Conservation (phyloP, 1,140 invertebrate genomes). For the Saccostrea glomerata region DNA sequence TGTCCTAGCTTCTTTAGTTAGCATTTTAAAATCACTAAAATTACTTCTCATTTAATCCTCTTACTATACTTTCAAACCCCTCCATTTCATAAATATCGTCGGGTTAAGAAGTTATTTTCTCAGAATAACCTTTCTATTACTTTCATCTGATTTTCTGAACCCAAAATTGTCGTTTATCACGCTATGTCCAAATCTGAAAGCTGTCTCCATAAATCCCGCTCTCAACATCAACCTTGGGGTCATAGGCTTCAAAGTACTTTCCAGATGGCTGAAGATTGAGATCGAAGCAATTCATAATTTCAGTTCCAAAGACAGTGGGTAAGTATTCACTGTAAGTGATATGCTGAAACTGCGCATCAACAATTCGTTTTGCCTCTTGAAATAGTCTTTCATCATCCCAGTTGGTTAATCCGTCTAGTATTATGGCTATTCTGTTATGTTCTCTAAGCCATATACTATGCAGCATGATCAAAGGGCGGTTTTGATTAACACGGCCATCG, state of each 20-base stretch:
- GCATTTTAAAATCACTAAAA: too few species aligned
- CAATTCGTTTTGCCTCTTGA: too few species aligned
- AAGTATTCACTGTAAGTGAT: too few species aligned
- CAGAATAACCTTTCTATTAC: not conserved
- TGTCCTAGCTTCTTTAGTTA: too few species aligned
- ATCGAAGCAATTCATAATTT: not conserved
- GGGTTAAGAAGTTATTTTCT: not conserved
- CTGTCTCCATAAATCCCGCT: not conserved
- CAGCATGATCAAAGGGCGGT: too few species aligned
- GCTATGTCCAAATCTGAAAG: conserved; percentile 47
- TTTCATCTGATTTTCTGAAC: not conserved
- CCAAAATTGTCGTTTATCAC: not conserved
- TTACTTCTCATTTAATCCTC: not conserved
- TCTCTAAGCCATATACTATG: too few species aligned
- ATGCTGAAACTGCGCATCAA: too few species aligned
- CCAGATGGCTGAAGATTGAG: not conserved
- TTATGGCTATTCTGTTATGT: too few species aligned
- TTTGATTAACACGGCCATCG: too few species aligned
- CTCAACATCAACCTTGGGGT: not conserved
- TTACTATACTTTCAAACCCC: not conserved
- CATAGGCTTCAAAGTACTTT: not conserved
- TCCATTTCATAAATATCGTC: not conserved
- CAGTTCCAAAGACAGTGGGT: not conserved
- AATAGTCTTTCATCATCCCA: too few species aligned
- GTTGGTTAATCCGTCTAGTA: too few species aligned